A percentile compares a stretch with the other conserved stretches of the same genome.
Evolutionary conservation across 2,797 vertebrate genomes (phyloP).

Genomic region (Cottoperca gobio): DNA sequence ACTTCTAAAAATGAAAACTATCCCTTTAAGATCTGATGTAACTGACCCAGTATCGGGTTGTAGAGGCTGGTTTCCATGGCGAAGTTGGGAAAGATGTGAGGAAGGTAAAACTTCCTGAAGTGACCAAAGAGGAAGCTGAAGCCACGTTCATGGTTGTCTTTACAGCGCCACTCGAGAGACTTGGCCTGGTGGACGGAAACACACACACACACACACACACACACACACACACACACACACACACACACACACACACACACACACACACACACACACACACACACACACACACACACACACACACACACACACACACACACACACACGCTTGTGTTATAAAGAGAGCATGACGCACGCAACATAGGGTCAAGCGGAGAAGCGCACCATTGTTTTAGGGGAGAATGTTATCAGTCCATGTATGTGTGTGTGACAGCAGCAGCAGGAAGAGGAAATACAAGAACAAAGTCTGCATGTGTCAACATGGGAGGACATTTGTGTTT

Average conservation of each 20-base stretch:
- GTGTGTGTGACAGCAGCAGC: slow-evolving; percentile 27
- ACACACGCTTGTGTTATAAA: slow-evolving; percentile 55
- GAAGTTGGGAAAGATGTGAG: slow-evolving; percentile 98
- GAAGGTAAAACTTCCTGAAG: slow-evolving; percentile 99
- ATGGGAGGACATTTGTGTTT: slow-evolving; percentile 12
- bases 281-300: too few relatives aligned
- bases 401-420: slow-evolving; percentile 61
- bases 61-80: slow-evolving; percentile 97
- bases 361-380: slow-evolving; percentile 64
- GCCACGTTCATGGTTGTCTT: slow-evolving; percentile 98
- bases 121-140: slow-evolving; percentile 98
- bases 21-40: background rate
- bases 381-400: slow-evolving; percentile 70
- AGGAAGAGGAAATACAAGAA: slow-evolving; percentile 37
- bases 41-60: slow-evolving; percentile 94
- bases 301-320: too few relatives aligned
- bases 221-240: slow-evolving; percentile 29
- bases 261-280: too few relatives aligned
- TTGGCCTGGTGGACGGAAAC: slow-evolving; percentile 88
- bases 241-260: slow-evolving; percentile 25
- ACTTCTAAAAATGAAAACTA: too few relatives aligned
- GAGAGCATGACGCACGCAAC: slow-evolving; percentile 36
- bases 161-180: slow-evolving; percentile 98
- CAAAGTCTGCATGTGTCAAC: slow-evolving; percentile 23
- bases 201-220: slow-evolving; percentile 37